Evolutionary conservation across 2,888 invertebrate species (phyloP), one percentile per base, ranked within the genome.

Genomic region (Drosophila subquinaria): DNA sequence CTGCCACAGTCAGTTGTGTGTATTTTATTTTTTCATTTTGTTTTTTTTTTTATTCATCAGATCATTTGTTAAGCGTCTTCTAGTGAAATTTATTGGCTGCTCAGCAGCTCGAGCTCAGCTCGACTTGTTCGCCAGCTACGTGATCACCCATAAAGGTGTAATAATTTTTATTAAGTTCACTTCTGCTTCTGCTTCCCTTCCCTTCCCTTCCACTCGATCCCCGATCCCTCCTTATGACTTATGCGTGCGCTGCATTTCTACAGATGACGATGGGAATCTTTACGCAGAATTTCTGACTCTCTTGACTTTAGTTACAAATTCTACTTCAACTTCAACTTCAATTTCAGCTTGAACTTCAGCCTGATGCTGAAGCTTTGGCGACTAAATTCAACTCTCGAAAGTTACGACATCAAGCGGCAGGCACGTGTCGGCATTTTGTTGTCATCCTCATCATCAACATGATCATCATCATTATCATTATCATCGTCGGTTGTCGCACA

Each of bases 141-240:
- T 92, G 92, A 91, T 92, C 92, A 91, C 92, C 92, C 92, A 92
- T 92, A 89, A 85, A 91, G 91, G 91, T 91, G 90, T 92, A 91
- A 92, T 92, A 91, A 92, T 92, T 92, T 91, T 90, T 90, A 91
- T 91, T 81, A 89, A 84, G 81, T 86, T 90, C 84, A 81, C 77
- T 76, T 66, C 63, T 43, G 42, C 45, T 53, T 57, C 27, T 5
- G 27, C 27, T 27, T 27, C 23, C 23, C 4, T 5, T 23, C 3
- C 23, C 23, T 23, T 23, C 27, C 15, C 56, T 36, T 42, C 52
- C n/a, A 35, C 48, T 27, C 23, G 38, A 42, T 45, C 56, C 52
- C 38, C 23, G 42, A 42, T 45, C 56, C 52, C 42, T 56, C 63
- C 87, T 79, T 83, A 81, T 83, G 83, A 86, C 83, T 81, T 83